These are phyloP conservation scores for Threskiornis aethiopicus DNA, from an alignment of 2,797 vertebrate species.

Conservation along the genomic window DNA sequence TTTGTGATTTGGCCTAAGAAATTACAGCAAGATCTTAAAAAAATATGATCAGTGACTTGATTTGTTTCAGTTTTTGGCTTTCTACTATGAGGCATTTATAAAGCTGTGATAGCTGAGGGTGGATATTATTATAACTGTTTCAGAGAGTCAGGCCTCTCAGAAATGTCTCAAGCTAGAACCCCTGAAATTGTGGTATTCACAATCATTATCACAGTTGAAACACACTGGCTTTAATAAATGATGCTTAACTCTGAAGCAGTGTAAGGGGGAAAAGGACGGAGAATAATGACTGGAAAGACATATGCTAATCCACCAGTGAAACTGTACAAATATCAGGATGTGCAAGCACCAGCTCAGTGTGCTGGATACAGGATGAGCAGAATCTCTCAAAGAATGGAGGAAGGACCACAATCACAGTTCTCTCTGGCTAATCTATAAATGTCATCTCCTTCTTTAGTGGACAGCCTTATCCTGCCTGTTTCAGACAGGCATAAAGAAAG, in stretches of 20 bases:
- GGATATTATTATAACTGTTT: neutral
- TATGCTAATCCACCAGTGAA: neutral
- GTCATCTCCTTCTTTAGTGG: neutral
- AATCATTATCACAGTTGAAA: neutral
- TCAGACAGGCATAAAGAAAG: neutral
- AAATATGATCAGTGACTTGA: neutral
- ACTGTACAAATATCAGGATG: neutral
- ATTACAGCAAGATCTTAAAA: neutral
- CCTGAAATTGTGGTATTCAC: neutral
- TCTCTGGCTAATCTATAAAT: neutral
- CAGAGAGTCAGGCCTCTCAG: neutral
- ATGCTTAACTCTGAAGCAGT: neutral
- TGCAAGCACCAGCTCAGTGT: neutral
- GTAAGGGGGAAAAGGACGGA: neutral
- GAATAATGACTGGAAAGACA: neutral
- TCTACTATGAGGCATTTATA: neutral
- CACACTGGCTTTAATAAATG: neutral
- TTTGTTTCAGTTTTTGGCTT: neutral
- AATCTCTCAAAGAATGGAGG: neutral
- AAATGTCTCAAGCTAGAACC: neutral
- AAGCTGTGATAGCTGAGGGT: neutral
- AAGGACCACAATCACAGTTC: neutral
- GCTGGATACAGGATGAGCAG: neutral
- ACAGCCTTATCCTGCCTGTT: neutral
- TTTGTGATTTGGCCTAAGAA: constrained; percentile 1